Conservation (phyloP, 2,797 vertebrate genomes). For the Paramormyrops hopkinsi region DNA sequence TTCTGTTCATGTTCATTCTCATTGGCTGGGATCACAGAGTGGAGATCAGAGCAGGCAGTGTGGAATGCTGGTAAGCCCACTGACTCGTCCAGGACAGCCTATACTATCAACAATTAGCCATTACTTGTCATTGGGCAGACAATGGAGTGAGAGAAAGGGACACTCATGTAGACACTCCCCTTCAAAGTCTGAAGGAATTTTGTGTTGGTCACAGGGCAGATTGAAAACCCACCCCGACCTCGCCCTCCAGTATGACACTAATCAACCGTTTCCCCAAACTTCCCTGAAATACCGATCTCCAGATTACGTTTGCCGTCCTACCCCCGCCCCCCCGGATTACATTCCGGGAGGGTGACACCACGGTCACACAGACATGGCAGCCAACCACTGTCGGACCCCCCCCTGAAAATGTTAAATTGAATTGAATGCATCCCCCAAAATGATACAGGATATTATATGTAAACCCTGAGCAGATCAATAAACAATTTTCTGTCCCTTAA, state of each 20-base stretch:
- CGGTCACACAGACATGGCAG: not conserved
- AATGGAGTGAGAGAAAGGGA: not conserved
- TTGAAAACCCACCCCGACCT: not conserved
- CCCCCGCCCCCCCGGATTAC: not conserved
- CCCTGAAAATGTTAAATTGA: not conserved
- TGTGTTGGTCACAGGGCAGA: not conserved
- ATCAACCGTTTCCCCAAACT: not conserved
- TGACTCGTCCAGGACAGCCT: not conserved
- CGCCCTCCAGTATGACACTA: not conserved
- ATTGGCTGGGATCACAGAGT: not conserved
- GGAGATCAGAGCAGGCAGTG: not conserved
- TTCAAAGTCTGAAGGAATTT: not conserved
- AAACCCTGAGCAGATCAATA: constrained; percentile 13
- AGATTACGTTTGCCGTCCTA: not conserved
- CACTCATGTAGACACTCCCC: not conserved
- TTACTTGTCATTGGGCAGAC: not conserved
- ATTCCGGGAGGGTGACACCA: not conserved
- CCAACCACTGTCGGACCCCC: not conserved
- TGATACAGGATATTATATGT: constrained; percentile 6
- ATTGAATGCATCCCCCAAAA: constrained; percentile 14
- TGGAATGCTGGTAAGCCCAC: not conserved
- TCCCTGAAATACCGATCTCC: not conserved
- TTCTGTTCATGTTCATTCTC: not conserved
- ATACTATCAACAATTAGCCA: not conserved
- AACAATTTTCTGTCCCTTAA: constrained; percentile 14